These are phyloP conservation scores for Brenthis ino DNA, from an alignment of 2,888 invertebrate species.

Conservation along the genomic window DNA sequence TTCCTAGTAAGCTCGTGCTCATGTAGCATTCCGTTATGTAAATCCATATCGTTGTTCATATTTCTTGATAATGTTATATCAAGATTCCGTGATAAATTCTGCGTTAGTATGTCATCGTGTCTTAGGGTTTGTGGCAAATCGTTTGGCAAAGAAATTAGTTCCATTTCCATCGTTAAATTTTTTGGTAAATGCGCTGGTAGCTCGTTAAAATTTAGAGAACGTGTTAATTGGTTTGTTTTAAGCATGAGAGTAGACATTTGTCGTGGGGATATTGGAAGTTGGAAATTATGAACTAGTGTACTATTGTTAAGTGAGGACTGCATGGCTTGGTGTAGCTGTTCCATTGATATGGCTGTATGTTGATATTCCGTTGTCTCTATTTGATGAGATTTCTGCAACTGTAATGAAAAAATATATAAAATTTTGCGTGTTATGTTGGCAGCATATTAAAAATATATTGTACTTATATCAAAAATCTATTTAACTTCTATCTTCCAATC, in stretches of 20 bases:
- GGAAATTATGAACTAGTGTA: conserved; percentile 66
- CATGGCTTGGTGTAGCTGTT: conserved; percentile 73
- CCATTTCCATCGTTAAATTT: conserved; percentile 55
- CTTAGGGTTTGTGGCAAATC: conserved; percentile 56
- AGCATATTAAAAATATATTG: no score
- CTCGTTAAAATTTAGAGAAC: conserved; percentile 65
- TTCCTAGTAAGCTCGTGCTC: conserved; percentile 54
- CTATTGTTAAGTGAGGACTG: conserved; percentile 61
- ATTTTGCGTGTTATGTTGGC: no score
- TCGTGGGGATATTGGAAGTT: conserved; percentile 67
- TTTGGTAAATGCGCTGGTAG: conserved; percentile 64
- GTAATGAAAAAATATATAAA: conserved; percentile 30
- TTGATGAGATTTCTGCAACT: conserved; percentile 71
- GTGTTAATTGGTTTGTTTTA: conserved; percentile 64
- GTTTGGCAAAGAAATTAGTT: conserved; percentile 54
- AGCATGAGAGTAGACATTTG: conserved; percentile 75
- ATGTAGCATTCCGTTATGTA: conserved; percentile 57
- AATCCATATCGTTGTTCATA: conserved; percentile 52
- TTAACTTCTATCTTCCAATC: no score
- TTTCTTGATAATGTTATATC: conserved; percentile 50
- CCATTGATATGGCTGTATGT: conserved; percentile 69
- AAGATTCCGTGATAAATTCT: conserved; percentile 50
- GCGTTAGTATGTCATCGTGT: conserved; percentile 48
- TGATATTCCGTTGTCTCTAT: conserved; percentile 65
- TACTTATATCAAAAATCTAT: no score